A percentile compares a stretch with the other conserved stretches of the same genome.
These are phyloP conservation scores for Drosophila virilis DNA, from an alignment of 1,140 invertebrate genomes.

Conservation along the genomic window DNA sequence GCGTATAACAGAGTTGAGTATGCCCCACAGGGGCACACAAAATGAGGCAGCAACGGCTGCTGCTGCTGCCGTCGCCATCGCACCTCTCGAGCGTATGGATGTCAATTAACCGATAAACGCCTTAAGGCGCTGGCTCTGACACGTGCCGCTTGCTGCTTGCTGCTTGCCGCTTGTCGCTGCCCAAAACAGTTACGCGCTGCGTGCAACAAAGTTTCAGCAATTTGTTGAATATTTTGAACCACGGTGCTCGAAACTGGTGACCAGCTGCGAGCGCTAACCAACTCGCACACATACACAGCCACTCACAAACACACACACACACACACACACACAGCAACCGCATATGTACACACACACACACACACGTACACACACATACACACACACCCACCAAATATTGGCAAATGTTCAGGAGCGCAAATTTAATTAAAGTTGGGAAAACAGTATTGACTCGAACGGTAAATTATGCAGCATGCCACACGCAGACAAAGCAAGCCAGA, in stretches of 20 bases:
- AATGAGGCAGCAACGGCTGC: slow-evolving; percentile 18
- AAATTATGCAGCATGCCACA: slow-evolving; percentile 77
- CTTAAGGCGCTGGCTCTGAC: slow-evolving; percentile 44
- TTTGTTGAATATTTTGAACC: slow-evolving; percentile 52
- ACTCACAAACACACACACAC: slow-evolving; percentile 2
- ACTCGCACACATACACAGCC: not conserved
- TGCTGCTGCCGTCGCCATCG: not conserved
- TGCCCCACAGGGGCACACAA: slow-evolving; percentile 6
- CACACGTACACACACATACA: slow-evolving; percentile 9
- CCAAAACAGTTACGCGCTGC: not conserved
- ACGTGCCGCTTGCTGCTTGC: not conserved
- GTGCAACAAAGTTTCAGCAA: slow-evolving; percentile 53
- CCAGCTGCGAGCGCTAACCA: slow-evolving; percentile 5
- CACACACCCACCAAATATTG: slow-evolving; percentile 24
- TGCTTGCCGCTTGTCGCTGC: slow-evolving; percentile 4
- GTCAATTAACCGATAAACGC: slow-evolving; percentile 66
- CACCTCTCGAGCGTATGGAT: slow-evolving; percentile 14
- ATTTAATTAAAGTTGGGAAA: slow-evolving; percentile 81
- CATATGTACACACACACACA: slow-evolving; percentile 13
- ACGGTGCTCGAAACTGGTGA: slow-evolving; percentile 46
- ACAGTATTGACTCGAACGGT: slow-evolving; percentile 79
- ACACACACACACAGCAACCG: slow-evolving; percentile 5
- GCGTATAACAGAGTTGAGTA: not conserved
- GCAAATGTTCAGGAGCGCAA: slow-evolving; percentile 66
- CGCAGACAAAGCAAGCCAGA: slow-evolving; percentile 51